Base-by-base conservation (phyloP, 92 coral and sea anemone species). In the Porites evermanni region DNA sequence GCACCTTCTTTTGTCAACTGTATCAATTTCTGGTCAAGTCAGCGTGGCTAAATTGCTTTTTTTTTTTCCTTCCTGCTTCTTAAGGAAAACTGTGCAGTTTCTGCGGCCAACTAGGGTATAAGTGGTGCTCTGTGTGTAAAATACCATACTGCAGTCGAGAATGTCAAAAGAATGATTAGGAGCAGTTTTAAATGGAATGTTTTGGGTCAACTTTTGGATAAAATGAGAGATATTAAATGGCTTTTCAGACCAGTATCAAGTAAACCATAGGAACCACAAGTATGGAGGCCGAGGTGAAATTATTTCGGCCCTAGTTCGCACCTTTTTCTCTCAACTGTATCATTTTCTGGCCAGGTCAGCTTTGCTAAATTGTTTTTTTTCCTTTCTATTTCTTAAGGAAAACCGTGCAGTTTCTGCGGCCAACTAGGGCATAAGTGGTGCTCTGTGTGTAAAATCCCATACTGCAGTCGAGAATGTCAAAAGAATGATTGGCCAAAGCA, bases 401-500 rank as follows among this genome's bases (percentile, higher is more conserved):
- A 75, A 17, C 94, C 97, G 6, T 97, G 99, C 74, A 91, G 93
- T 60, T 78, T 81, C n/a, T 97, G 99, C 83, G 85, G 92, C 19
- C 88, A 89, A 26, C 52, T 32, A 29, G 95, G 96, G n/a, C 77
- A 68, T 14, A 93, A 91, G 75, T 83, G 97, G 65, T 97, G 99
- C 81, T 88, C 94, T 61, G 94, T 87, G 16, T 97, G 99, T 78
- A 97, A 97, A 84, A 83, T 81, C 4, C 99, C 95, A 17, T 97
- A 97, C 78, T 97, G 99, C 84, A 93, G 99, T 69, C 90, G 89
- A n/a, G 91, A 91, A 12, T 97, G 99, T 67, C 99, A 97, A 83
- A 89, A 86, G 56, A 78, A 86, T 19, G 95, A 97, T 89, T 92
- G 98, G 93, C 79, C 92, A 2, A 80, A 88, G 47, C 99, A 97